Evolutionary conservation across 2,888 invertebrate species (phyloP).

Genomic region (Troides oblongomaculatus): DNA sequence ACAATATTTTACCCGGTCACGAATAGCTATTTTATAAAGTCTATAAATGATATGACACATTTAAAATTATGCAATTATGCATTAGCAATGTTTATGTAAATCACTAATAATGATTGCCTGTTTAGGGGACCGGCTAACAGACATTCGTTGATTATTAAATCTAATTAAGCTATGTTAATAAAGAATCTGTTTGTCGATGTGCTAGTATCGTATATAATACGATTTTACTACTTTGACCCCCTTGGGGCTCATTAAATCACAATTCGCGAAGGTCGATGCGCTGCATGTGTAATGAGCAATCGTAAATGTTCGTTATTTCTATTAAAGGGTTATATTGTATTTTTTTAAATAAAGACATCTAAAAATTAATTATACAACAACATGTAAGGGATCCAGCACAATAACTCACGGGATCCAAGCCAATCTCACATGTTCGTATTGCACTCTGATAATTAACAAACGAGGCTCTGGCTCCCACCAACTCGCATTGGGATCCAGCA

Average conservation of each 20-base stretch:
- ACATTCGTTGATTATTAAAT: constrained; percentile 3
- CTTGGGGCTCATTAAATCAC: constrained; percentile 13
- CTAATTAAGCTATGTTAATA: constrained; percentile 8
- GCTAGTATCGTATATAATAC: background rate
- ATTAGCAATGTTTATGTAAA: background rate
- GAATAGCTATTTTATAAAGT: background rate
- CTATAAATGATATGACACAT: background rate
- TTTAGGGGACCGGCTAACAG: background rate
- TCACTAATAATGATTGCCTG: background rate
- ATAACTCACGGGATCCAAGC: too few species aligned
- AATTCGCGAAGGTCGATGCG: constrained; percentile 20
- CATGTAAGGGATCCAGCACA: too few species aligned
- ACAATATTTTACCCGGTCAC: too few species aligned
- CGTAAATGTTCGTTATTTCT: background rate
- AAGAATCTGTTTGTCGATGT: background rate
- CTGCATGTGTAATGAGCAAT: background rate
- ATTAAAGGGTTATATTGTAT: constrained; percentile 1
- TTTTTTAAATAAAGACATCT: background rate
- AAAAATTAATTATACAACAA: background rate
- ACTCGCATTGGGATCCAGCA: too few species aligned
- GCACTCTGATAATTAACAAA: too few species aligned
- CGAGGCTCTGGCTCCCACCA: too few species aligned
- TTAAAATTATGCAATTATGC: background rate
- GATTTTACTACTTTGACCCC: constrained; percentile 12
- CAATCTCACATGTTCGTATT: too few species aligned